Base-by-base conservation (phyloP, 1,140 invertebrate species). In the Scaptodrosophila lebanonensis region DNA sequence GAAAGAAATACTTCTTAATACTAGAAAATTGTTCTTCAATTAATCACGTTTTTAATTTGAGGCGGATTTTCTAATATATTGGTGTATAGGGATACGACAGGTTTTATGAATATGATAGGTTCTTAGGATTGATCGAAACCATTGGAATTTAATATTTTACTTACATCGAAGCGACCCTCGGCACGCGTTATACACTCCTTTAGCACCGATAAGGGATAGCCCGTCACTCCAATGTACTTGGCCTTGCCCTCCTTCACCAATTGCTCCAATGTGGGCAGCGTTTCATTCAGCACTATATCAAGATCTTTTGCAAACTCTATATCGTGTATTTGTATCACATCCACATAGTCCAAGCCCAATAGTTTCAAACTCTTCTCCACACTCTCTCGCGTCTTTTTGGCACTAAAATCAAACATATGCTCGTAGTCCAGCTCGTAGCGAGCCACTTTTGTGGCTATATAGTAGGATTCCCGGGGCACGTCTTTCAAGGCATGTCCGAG, bases 251-350 rank as follows among this genome's bases (percentile, higher is more conserved):
- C 89, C 8, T 91, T 88, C 9, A 93, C 91, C 9, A 94, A 88
- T 72, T 91, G 90, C 56, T 94, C 91, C 11, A 98, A 82, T 6
- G 92, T 91, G 16, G 96, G 96, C 25, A 98, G 75, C 0, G 95
- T 97, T 89, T 98, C 95, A 20, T 94, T 93, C 2, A 97, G 64
- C 4, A 98, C 89, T 20, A 94, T 88, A 20, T 96, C 92, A 2
- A 93, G 79, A 52, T 90, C 91, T n/a, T 91, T 90, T 1, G 94
- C 93, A 87, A 97, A 98, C 83, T 98, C 96, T 38, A 95, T 89
- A 79, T 98, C 97, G 76, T 98, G 96, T 20, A 97, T 90, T 94
- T 98, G 85, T 79, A 98, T 92, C 38, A 98, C 87, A 87, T 99
- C 97, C 0, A 98, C 90, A 85, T 96, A 97, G 52, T 95, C 90